Conservation (phyloP, 2,113 vertebrate genomes). For the Halcyon senegalensis region DNA sequence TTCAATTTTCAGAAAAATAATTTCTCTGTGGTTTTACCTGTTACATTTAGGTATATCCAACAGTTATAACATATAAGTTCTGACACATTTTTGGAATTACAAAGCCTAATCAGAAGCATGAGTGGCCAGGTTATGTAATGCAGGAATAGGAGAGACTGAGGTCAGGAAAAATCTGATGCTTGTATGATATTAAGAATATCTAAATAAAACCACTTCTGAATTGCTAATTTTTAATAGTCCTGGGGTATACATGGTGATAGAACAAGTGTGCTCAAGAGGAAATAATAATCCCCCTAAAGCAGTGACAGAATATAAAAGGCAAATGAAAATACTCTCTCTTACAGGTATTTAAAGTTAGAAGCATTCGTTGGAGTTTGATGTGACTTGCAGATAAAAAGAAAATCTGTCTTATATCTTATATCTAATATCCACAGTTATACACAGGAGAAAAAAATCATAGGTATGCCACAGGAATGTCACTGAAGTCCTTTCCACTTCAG, state of each 20-base stretch:
- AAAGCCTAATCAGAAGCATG: not conserved
- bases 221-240: not conserved
- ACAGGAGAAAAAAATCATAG: not conserved
- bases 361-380: not conserved
- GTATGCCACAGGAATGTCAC: accelerated
- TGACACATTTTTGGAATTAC: not conserved
- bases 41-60: not conserved
- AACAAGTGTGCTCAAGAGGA: not conserved
- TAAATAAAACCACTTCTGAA: not conserved
- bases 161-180: not conserved
- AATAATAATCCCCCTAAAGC: not conserved
- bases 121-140: not conserved
- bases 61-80: not conserved
- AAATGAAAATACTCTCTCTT: not conserved
- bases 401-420: not conserved
- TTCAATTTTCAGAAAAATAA: not conserved
- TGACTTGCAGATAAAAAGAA: not conserved
- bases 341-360: not conserved
- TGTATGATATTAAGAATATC: not conserved
- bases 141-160: not conserved
- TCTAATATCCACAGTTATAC: not conserved
- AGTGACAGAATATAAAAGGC: not conserved
- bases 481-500: not conserved
- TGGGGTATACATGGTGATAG: not conserved
- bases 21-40: not conserved